These are phyloP conservation scores for Gymnoscelis rufifasciata DNA, from an alignment of 2,888 invertebrate species.

Conservation along the genomic window DNA sequence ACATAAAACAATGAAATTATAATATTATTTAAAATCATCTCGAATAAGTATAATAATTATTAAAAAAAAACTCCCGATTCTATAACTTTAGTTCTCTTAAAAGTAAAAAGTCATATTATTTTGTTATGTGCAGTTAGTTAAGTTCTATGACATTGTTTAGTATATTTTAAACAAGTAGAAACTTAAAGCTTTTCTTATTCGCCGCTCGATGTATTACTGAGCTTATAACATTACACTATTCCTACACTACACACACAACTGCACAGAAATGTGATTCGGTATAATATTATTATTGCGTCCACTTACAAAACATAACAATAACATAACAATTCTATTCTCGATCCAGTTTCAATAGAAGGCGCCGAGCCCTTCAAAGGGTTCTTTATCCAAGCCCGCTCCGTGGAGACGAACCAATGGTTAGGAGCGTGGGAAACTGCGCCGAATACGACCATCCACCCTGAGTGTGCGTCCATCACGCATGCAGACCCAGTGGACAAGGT, in stretches of 20 bases:
- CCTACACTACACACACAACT: background rate
- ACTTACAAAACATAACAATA: background rate
- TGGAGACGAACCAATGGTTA: constrained; percentile 84
- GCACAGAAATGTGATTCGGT: background rate
- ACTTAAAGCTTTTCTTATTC: too few relatives aligned
- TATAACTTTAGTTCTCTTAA: too few relatives aligned
- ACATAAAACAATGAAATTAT: too few relatives aligned
- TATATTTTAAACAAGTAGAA: too few relatives aligned
- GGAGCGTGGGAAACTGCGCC: constrained; percentile 85
- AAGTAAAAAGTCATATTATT: too few relatives aligned
- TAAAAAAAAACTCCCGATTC: too few relatives aligned
- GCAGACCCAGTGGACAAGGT: constrained; percentile 86
- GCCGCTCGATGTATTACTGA: too few relatives aligned
- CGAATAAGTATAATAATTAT: too few relatives aligned
- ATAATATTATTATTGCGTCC: constrained; percentile 1
- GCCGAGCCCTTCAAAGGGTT: constrained; percentile 86
- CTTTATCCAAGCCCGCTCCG: constrained; percentile 89
- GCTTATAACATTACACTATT: too few relatives aligned
- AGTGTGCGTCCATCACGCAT: constrained; percentile 89
- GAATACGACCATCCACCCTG: constrained; percentile 87
- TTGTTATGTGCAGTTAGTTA: too few relatives aligned
- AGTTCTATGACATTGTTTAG: too few relatives aligned
- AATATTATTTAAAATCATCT: too few relatives aligned
- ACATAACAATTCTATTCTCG: background rate
- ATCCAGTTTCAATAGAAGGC: constrained; percentile 79